Evolutionary conservation across 2,113 vertebrate genomes (phyloP).

Genomic region (Triplophysa rosa): DNA sequence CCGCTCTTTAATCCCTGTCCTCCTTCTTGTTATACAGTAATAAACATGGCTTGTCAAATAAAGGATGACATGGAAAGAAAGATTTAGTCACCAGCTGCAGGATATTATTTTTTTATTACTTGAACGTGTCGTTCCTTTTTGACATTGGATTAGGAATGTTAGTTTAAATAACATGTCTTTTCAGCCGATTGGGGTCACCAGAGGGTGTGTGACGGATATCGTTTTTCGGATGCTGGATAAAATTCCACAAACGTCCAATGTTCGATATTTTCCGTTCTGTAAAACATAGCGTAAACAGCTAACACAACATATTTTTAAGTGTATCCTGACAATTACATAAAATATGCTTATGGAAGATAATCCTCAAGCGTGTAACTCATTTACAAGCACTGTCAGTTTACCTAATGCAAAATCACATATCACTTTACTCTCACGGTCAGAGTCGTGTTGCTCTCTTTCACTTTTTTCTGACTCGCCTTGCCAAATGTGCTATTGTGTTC

Average conservation of each 20-base stretch:
- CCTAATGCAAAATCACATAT: slow-evolving; percentile 32
- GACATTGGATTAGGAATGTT: slow-evolving; percentile 75
- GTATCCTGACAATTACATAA: not conserved
- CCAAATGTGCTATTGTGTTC: slow-evolving; percentile 50
- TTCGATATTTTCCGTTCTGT: not conserved
- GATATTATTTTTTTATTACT: slow-evolving; percentile 68
- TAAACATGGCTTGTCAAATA: slow-evolving; percentile 75
- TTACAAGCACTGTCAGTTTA: slow-evolving; percentile 28
- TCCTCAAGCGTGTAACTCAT: slow-evolving; percentile 33
- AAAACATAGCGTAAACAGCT: not conserved
- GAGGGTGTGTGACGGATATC: slow-evolving; percentile 64
- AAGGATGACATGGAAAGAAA: slow-evolving; percentile 69
- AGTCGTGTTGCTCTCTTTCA: slow-evolving; percentile 1
- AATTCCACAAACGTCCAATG: not conserved
- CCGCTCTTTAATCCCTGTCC: slow-evolving; percentile 70
- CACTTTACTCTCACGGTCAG: slow-evolving; percentile 38
- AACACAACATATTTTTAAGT: slow-evolving; percentile 35
- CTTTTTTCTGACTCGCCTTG: slow-evolving; percentile 11
- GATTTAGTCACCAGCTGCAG: slow-evolving; percentile 65
- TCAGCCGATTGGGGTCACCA: slow-evolving; percentile 69
- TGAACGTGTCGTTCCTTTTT: slow-evolving; percentile 64
- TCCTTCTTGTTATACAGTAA: slow-evolving; percentile 70
- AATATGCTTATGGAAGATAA: slow-evolving; percentile 17
- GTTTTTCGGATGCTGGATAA: slow-evolving; percentile 29
- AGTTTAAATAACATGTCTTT: slow-evolving; percentile 63